phyloP scores from a whole-genome alignment of 2,113 vertebrate genomes.

The Ciconia stormi region DNA sequence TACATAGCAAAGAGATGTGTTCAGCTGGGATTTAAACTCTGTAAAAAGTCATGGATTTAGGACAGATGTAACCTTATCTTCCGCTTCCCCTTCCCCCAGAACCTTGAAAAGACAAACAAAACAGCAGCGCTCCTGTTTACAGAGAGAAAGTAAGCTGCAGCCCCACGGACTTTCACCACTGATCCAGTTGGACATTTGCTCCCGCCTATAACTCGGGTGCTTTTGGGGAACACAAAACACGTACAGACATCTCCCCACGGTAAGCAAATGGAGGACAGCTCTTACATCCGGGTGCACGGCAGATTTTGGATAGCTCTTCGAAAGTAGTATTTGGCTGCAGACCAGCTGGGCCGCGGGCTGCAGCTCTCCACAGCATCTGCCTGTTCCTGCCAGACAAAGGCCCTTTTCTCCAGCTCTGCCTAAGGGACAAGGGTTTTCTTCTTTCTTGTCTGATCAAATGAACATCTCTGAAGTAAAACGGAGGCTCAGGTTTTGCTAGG shows the following conservation, averaged over 20 bases:
- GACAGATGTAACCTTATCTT: conserved; percentile 14
- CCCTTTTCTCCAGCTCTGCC: not conserved
- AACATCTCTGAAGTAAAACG: not conserved
- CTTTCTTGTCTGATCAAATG: not conserved
- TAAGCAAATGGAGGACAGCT: not conserved
- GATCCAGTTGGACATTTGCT: not conserved
- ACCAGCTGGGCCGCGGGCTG: not conserved
- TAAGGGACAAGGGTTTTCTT: not conserved
- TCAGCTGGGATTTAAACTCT: not conserved
- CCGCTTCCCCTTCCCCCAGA: not conserved
- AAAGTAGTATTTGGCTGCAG: not conserved
- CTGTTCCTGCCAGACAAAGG: conserved; percentile 16
- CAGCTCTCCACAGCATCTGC: not conserved
- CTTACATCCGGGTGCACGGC: fast-evolving
- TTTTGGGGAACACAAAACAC: not conserved
- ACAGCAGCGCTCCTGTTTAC: not conserved
- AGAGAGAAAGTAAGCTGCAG: not conserved
- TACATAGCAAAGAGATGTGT: not conserved
- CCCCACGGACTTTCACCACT: not conserved
- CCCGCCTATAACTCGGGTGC: not conserved
- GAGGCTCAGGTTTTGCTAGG: not conserved
- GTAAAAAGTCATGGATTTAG: not conserved
- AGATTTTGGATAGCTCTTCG: not conserved
- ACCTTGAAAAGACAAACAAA: not conserved
- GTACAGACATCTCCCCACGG: not conserved